A percentile compares a stretch with the other conserved stretches of the same genome.
These are phyloP conservation scores for Panzeria rudis DNA, from an alignment of 2,888 invertebrate species.

Conservation along the genomic window DNA sequence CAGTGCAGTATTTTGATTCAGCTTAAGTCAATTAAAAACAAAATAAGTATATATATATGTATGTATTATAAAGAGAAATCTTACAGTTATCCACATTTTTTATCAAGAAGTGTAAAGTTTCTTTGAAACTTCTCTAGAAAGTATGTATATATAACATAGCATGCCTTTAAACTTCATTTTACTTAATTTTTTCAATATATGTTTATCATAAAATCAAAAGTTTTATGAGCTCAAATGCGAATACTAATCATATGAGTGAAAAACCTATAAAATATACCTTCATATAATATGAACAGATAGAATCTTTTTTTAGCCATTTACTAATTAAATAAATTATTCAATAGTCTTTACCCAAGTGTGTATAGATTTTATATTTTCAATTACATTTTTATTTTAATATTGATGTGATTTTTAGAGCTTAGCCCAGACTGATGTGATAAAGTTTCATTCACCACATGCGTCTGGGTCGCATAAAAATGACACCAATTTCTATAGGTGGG, in stretches of 20 bases:
- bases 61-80: too few species aligned
- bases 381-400: slow-evolving; percentile 49
- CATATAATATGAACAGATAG: not conserved
- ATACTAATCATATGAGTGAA: slow-evolving; percentile 33
- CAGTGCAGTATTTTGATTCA: too few species aligned
- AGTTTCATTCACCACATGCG: slow-evolving; percentile 25
- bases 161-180: not conserved
- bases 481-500: not conserved
- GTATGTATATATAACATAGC: not conserved
- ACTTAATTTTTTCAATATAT: not conserved
- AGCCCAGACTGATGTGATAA: not conserved
- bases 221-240: slow-evolving; percentile 22
- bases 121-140: not conserved
- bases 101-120: too few species aligned
- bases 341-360: slow-evolving; percentile 4
- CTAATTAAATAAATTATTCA: slow-evolving; percentile 73
- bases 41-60: too few species aligned
- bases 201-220: slow-evolving; percentile 47
- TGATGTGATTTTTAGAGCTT: slow-evolving; percentile 56
- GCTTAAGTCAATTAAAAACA: too few species aligned
- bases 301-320: slow-evolving; percentile 46
- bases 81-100: too few species aligned
- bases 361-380: slow-evolving; percentile 50
- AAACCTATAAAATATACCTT: slow-evolving; percentile 43
- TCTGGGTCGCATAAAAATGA: slow-evolving; percentile 18